These are phyloP conservation scores for Tretioscincus oriximinensis DNA, from an alignment of 2,113 vertebrate genomes.

Conservation along the genomic window DNA sequence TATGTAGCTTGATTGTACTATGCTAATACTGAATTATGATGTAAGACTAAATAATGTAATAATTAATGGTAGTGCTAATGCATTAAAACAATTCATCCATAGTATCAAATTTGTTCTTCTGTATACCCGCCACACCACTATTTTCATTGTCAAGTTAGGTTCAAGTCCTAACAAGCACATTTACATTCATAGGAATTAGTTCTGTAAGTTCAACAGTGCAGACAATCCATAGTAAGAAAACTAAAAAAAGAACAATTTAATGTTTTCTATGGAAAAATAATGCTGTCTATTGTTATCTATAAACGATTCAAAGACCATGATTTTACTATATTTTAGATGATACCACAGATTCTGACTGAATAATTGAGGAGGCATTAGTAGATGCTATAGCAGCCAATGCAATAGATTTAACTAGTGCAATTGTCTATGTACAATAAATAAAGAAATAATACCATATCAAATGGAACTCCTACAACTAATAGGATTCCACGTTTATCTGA, in stretches of 20 bases:
- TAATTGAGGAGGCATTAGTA: neutral
- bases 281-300: neutral
- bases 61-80: neutral
- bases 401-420: neutral
- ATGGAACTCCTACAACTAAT: neutral
- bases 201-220: neutral
- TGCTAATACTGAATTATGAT: neutral
- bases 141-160: neutral
- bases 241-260: neutral
- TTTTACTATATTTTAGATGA: neutral
- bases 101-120: neutral
- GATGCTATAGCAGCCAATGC: neutral
- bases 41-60: too few species aligned
- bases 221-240: neutral
- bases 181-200: neutral
- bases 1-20: neutral
- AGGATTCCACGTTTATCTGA: neutral
- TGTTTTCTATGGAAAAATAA: neutral
- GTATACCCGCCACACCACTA: neutral
- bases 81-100: too few species aligned
- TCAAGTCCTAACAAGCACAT: too few species aligned
- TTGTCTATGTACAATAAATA: neutral
- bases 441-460: neutral
- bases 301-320: neutral
- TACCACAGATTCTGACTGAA: neutral